Evolutionary conservation across 1,140 invertebrate genomes (phyloP).

Genomic region (Laupala kohalensis): DNA sequence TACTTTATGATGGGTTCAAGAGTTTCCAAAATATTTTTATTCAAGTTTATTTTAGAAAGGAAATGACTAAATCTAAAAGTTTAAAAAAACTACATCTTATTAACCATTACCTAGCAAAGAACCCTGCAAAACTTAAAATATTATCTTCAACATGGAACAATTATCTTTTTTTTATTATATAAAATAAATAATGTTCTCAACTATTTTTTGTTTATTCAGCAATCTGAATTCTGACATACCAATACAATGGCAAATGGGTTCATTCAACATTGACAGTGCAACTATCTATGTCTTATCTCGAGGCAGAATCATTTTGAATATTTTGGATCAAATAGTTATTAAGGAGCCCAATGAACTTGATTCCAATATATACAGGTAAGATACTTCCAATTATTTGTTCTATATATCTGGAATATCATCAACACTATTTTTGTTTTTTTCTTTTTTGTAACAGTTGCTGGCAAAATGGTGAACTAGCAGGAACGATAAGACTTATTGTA

Average conservation of each 20-base stretch:
- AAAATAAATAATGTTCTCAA: too few relatives aligned
- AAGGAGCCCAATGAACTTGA: constrained; percentile 33
- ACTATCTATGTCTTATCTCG: constrained; percentile 26
- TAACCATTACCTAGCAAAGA: too few relatives aligned
- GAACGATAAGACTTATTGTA: constrained; percentile 41
- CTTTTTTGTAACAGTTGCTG: constrained; percentile 43
- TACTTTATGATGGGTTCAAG: too few relatives aligned
- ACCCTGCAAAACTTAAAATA: too few relatives aligned
- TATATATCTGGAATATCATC: not conserved
- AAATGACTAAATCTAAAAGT: too few relatives aligned
- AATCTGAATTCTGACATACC: constrained; percentile 34
- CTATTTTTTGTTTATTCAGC: constrained; percentile 20
- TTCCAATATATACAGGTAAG: constrained; percentile 39
- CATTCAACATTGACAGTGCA: constrained; percentile 28
- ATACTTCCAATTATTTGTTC: not conserved
- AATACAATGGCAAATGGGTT: constrained; percentile 34
- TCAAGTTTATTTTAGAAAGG: too few relatives aligned
- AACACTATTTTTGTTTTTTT: not conserved
- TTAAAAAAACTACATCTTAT: too few relatives aligned
- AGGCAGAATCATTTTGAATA: constrained; percentile 31
- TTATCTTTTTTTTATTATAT: too few relatives aligned
- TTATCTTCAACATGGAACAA: too few relatives aligned
- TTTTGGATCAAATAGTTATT: constrained; percentile 32
- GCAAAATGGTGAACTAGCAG: constrained; percentile 41
- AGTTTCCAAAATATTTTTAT: too few relatives aligned